phyloP scores from a whole-genome alignment of 2,888 invertebrate species.

The Lithophane socia region DNA sequence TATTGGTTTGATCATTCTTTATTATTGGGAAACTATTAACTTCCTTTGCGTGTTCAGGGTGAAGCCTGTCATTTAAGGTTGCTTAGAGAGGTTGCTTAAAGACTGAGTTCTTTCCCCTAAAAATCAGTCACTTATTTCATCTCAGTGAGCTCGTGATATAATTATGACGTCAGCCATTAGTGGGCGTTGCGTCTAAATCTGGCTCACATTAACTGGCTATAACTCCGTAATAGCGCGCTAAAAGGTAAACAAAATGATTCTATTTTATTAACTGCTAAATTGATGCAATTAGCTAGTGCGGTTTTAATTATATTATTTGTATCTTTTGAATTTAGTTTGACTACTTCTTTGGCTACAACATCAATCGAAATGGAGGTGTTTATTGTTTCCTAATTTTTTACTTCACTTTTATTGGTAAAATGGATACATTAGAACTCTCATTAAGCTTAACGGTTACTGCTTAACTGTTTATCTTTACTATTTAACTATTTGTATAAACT shows the following conservation, averaged over 20 bases:
- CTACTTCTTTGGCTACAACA: background rate
- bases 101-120: background rate
- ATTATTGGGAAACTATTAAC: background rate
- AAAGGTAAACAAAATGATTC: slow-evolving; percentile 28
- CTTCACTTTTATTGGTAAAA: slow-evolving; percentile 1
- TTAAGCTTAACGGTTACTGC: slow-evolving; percentile 38
- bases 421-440: slow-evolving; percentile 9
- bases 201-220: slow-evolving; percentile 45
- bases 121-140: background rate
- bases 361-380: background rate
- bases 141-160: slow-evolving; percentile 17
- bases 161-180: slow-evolving; percentile 24
- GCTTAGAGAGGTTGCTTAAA: too few relatives aligned
- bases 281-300: slow-evolving; percentile 11
- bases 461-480: slow-evolving; percentile 30
- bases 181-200: slow-evolving; percentile 42
- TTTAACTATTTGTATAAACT: slow-evolving; percentile 41
- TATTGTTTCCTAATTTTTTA: slow-evolving; percentile 6
- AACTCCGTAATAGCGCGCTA: slow-evolving; percentile 20
- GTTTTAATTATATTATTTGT: background rate
- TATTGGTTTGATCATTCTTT: background rate
- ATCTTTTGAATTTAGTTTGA: slow-evolving; percentile 6
- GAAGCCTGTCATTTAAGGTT: background rate
- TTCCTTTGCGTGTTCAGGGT: background rate
- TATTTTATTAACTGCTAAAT: slow-evolving; percentile 21